Evolutionary conservation across 2,797 vertebrate genomes (phyloP), one percentile per base, ranked within the genome.

Genomic region (Otus scops): DNA sequence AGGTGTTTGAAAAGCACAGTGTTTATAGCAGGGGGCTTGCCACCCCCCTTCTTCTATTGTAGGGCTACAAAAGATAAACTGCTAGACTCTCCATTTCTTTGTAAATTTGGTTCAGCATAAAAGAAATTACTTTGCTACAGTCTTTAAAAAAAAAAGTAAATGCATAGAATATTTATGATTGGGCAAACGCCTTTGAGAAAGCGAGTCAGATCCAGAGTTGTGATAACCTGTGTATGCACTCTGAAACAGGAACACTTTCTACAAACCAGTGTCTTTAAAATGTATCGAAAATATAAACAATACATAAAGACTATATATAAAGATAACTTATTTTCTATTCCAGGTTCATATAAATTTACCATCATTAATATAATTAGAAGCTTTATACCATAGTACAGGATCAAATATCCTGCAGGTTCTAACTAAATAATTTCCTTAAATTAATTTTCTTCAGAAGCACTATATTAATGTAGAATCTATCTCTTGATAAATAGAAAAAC

Each of bases 1-100:
- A 92, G 88, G 73, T 96, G 89, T 97, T 94, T 95, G 93, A 97
- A 95, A 87, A 97, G 57, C 43, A 43, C 50, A 88, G 91, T 84
- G 81, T 69, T 96, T 96, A 93, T 79, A 91, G 73, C 14, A 8
- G 81, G 75, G 41, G 19, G 18, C 21, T 91, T 93, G 67, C 79
- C 65, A 85, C 18, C 36, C 8, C 5, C 41, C 38, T 39, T 75
- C 73, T 70, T 57, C 43, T 50, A 56, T 19, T 43, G 59, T 34
- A 48, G 94, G 78, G 65, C 60, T 67, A 91, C 78, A 89, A 45
- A 95, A 94, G 60, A 92, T 65, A 85, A 65, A 97, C 82, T n/a
- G 68, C 47, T 41, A 60, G 36, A 51, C 24, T 85, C 36, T 38
- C 24, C 9, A 41, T 56, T 79, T 77, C 69, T 80, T 74, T 80